phyloP scores from a whole-genome alignment of 2,113 vertebrate genomes.

The Hippocampus abdominalis region DNA sequence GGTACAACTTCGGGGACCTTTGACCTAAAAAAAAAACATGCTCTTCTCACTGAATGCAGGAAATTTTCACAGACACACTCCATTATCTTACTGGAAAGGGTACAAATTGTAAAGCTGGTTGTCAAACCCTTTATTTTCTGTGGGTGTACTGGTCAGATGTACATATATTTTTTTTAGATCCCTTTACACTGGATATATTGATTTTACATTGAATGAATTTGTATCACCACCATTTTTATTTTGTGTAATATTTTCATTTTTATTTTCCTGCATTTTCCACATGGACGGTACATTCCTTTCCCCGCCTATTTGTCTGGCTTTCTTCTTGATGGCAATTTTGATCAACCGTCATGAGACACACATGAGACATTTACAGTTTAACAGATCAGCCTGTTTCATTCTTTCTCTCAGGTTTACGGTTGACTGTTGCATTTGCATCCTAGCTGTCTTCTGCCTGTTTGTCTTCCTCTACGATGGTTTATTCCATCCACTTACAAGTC shows the following conservation, averaged over 20 bases:
- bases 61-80: no score
- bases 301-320: neutral
- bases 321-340: constrained; percentile 20
- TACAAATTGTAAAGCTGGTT: no score
- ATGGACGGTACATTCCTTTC: neutral
- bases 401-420: neutral
- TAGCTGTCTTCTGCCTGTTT: neutral
- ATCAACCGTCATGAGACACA: constrained; percentile 29
- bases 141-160: no score
- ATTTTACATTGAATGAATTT: neutral
- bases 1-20: no score
- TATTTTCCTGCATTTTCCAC: constrained; percentile 1
- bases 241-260: neutral
- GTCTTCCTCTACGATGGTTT: neutral
- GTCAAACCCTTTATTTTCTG: no score
- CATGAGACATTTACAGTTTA: constrained; percentile 18
- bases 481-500: neutral
- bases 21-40: no score
- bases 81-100: no score
- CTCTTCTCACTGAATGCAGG: no score
- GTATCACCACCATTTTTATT: constrained; percentile 7
- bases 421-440: neutral
- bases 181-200: no score
- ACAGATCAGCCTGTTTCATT: neutral
- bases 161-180: no score